Percentiles rank a stretch among this genome's conserved stretches.
These are phyloP conservation scores for Aspiorhynchus laticeps DNA, from an alignment of 2,113 vertebrate genomes.

Conservation along the genomic window DNA sequence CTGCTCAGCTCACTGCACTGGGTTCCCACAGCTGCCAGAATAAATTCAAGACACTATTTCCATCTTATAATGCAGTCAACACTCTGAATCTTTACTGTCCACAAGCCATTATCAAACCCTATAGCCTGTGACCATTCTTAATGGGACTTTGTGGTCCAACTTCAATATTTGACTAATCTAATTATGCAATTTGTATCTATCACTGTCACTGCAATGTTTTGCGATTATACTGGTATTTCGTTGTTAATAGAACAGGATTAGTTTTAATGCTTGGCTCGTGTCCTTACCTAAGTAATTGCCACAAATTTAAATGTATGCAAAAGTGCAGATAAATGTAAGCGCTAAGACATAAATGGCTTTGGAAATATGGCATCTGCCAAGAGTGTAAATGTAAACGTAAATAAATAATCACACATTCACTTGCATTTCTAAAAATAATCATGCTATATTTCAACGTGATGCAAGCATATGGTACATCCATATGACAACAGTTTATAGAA, in stretches of 20 bases:
- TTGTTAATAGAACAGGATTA: slow-evolving; percentile 7
- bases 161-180: slow-evolving; percentile 9
- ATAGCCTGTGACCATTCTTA: slow-evolving; percentile 12
- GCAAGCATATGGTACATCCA: slow-evolving; percentile 10
- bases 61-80: slow-evolving; percentile 3
- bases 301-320: background rate
- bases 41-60: slow-evolving; percentile 14
- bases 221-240: background rate
- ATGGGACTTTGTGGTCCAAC: slow-evolving; percentile 10
- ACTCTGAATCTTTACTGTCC: background rate
- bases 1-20: background rate
- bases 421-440: slow-evolving; percentile 19
- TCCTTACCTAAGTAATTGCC: background rate
- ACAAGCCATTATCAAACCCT: slow-evolving; percentile 24
- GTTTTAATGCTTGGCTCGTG: background rate
- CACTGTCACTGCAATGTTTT: background rate
- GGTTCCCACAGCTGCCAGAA: background rate
- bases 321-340: background rate
- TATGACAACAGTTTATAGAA: background rate
- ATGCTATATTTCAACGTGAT: background rate
- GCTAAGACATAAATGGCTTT: background rate
- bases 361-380: background rate
- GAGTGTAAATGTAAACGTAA: background rate
- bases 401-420: background rate
- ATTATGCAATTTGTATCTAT: background rate